Evolutionary conservation across 2,797 vertebrate species (phyloP), one percentile per base, ranked within the genome.

Genomic region (Kryptopterus vitreolus): DNA sequence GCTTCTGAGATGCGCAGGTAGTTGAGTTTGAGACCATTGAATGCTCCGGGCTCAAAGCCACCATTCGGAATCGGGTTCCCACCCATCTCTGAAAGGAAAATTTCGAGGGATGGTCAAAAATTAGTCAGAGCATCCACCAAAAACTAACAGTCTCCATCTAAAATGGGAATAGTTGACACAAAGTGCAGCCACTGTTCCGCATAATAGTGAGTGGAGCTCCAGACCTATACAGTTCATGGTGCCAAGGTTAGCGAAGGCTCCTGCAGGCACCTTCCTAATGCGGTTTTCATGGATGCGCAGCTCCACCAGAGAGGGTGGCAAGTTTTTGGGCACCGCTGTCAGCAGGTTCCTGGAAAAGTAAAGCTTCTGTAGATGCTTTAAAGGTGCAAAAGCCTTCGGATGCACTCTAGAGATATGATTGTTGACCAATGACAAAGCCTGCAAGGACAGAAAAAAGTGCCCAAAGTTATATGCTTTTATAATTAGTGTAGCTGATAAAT

Each of bases 171-270:
- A 78, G 71, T 35, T 71, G 70, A 77, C 76, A 82, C 81, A 78
- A 78, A 84, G 57, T 84, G 50, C 61, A 78, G 77, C 61, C 72
- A 66, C 82, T 81, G 24, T 77, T 78, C 59, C 66, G 74, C 82
- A 85, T 88, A 52, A 74, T 33, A 78, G 72, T 55, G 50, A 88
- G 78, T n/a, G 18, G 50, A 71, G 65, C 50, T 77, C 70, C 86
- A 81, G 85, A 98, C 96, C 96, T 83, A 98, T 97, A 91, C 96
- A 96, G 91, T 98, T 96, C 95, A 97, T 95, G 86, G 85, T 95
- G 88, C 79, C 83, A 78, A 96, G 92, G 61, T 94, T 94, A 0
- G 92, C 89, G 82, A 98, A 97, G 43, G 94, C 89, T 18, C 94
- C 95, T 83, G 93, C 93, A 35, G 91, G 87, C 87, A 98, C 92